Base-by-base conservation (phyloP, 2,888 invertebrate species). In the Meliscaeva auricollis region DNA sequence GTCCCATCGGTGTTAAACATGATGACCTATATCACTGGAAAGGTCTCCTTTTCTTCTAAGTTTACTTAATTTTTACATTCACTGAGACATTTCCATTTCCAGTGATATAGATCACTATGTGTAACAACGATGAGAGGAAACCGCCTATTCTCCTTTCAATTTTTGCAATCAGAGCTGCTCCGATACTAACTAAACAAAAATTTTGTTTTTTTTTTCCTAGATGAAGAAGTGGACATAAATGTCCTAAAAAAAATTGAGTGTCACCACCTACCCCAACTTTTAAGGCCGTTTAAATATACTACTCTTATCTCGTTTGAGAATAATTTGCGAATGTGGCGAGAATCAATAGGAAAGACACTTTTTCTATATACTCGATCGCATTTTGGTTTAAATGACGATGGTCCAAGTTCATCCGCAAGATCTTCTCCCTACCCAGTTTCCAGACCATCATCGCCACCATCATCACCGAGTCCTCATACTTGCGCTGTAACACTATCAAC, bases 221-320 rank as follows among this genome's bases (percentile, higher is more conserved):
- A 56, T 9, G 26, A 56, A 56, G 26, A 56, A 30, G 35, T 52
- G 11, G 60, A 44, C 30, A 69, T 73, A 46, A 35, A 77, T 3
- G n/a, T 56, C 6, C 15, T 78, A 8, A 72, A 72, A 52, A 32
- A 82, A 20, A 87, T 88, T 3, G 87, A 88, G 62, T 72, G 46
- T 2, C 88, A 88, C 66, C 88, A 89, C 58, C 76, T 88, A 32
- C 84, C 87, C 32, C 54, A 58, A 32, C 35, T 89, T 6, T 48
- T 88, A 15, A 87, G 74, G 44, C 76, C 77, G 50, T 88, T 84
- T 73, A 82, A 88, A 7, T 56, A 88, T 68, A 87, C 87, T 15
- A 87, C 87, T 11, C 87, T 87, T 66, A 54, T 54, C 54, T 20
- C 82, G 26, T 89, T 88, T 76, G 88, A 88, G 50, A 68, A 88